Base-by-base conservation (phyloP, 35 echinoderm and acorn worm genomes). In the Ptychodera flava region DNA sequence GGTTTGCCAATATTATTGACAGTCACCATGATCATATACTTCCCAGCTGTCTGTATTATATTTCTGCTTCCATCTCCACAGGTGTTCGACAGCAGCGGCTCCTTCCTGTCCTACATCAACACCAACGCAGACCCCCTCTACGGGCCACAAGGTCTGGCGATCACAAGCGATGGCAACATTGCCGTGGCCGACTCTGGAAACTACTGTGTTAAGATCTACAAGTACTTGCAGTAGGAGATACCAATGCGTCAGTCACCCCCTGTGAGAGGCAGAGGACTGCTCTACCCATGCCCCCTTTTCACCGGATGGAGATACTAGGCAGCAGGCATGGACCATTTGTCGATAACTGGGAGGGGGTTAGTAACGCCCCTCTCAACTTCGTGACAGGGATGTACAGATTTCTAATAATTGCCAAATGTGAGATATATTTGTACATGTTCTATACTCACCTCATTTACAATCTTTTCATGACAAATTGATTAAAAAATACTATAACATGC, bases 161-260 rank as follows among this genome's bases (percentile, higher is more conserved):
- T 97, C 53, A 97, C 92, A 87, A 97, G 90, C 34, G 95, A 97
- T 33, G 95, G 95, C 14, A 89, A 97, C 33, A 92, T 97, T 35
- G 95, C 92, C 0, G 95, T 97, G 30, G 91, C 95, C 16, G 95
- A 97, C 88, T 97, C 95, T 1, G 95, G 95, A 29, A 97, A 97
- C 88, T 92, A 97, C 85, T 97, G 95, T 78, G 95, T 97, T 38
- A 97, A 97, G 90, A 88, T 97, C 78, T 97, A 97, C 92, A 97
- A 97, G 90, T 97, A 97, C 90, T 91, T 97, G 79, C 95, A 97
- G 95, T 97, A 97, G 95, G 89, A 97, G 92, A 89, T 97, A 90
- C 93, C 87, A 64, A 64, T 64, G 45, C 45, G 45, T 64, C 45
- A 64, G 45, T 64, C 45, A 22, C 45, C 45, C 45, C 45, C 45